Evolutionary conservation across 2,113 vertebrate genomes (phyloP).

Genomic region (Ia io): DNA sequence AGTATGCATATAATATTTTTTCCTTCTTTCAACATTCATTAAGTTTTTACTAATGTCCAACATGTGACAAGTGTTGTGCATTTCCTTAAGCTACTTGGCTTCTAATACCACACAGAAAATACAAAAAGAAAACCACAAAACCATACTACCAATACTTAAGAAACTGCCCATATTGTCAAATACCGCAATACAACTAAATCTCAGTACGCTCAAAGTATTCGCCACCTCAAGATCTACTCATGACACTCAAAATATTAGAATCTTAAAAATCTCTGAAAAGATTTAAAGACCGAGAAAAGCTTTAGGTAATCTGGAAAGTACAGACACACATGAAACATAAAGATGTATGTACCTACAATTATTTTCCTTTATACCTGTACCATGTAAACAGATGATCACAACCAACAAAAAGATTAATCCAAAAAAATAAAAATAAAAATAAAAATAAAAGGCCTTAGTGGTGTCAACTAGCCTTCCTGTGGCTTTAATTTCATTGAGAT

Average conservation of each 20-base stretch:
- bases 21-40: not conserved
- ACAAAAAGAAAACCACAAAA: slow-evolving; percentile 42
- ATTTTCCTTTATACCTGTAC: not conserved
- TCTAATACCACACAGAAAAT: not conserved
- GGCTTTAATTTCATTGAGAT: not conserved
- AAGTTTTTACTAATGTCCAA: not conserved
- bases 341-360: not conserved
- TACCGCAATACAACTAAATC: not conserved
- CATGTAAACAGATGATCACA: not conserved
- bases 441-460: not conserved
- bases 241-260: not conserved
- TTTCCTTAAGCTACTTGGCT: slow-evolving; percentile 27
- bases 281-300: not conserved
- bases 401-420: not conserved
- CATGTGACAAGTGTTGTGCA: not conserved
- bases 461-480: not conserved
- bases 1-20: fast-evolving
- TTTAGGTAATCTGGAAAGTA: slow-evolving; percentile 26
- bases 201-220: slow-evolving; percentile 5
- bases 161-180: not conserved
- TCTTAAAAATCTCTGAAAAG: slow-evolving; percentile 50
- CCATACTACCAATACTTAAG: slow-evolving; percentile 25
- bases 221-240: not conserved
- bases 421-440: not conserved
- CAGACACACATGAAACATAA: not conserved